Conservation (phyloP, 1,140 invertebrate genomes). For the Lutraria rhynchaena region DNA sequence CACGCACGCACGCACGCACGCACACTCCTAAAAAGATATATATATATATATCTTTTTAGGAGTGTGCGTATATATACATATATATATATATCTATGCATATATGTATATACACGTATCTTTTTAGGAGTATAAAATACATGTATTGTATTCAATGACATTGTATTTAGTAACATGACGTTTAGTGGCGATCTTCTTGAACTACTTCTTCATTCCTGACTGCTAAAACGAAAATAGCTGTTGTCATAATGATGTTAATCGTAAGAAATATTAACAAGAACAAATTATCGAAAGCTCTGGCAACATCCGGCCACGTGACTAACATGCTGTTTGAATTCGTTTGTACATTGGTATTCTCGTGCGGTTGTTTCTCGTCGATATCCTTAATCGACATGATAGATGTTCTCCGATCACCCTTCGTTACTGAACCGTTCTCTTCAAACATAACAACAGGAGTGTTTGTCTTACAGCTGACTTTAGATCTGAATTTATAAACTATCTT, state of each 20-base stretch:
- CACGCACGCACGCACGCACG: too few species aligned
- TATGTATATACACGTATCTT: too few species aligned
- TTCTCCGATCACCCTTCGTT: not conserved
- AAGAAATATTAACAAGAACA: constrained; percentile 24
- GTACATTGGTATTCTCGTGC: not conserved
- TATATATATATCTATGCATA: too few species aligned
- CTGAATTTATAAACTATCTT: not conserved
- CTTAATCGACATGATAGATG: not conserved
- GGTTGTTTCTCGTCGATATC: too few species aligned
- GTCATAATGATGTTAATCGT: constrained; percentile 14
- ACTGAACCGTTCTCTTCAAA: not conserved
- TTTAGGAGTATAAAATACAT: too few species aligned
- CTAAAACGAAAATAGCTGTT: not conserved
- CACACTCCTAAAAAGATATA: too few species aligned
- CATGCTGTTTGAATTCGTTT: not conserved
- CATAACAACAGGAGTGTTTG: not conserved
- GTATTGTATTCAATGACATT: too few species aligned
- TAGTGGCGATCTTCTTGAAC: not conserved
- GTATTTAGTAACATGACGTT: too few species aligned
- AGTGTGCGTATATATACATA: too few species aligned
- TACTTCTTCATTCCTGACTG: constrained; percentile 11
- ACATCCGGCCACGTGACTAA: constrained; percentile 34
- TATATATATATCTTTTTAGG: too few species aligned
- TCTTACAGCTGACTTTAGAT: not conserved
- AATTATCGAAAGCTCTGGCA: constrained; percentile 33